Evolutionary conservation across 2,797 vertebrate genomes (phyloP).

Genomic region (Fistularia commersonii): DNA sequence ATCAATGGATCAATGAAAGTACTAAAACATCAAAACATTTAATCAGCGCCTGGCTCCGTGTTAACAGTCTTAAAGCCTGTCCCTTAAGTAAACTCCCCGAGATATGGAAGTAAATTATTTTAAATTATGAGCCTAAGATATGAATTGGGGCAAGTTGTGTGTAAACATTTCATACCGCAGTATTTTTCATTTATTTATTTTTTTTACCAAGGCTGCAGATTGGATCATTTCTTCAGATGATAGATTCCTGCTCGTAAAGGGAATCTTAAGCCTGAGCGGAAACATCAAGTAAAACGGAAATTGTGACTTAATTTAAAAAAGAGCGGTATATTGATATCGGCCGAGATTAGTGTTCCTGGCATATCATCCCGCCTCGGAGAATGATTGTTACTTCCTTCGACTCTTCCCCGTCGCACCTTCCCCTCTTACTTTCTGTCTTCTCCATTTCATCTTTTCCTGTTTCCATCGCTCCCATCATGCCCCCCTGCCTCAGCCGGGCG

Average conservation of each 20-base stretch:
- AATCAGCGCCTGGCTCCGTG: no score
- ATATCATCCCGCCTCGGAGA: not conserved
- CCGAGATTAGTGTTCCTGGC: no score
- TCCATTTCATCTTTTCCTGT: slow-evolving; percentile 25
- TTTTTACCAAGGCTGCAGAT: not conserved
- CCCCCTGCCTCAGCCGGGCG: slow-evolving; percentile 8
- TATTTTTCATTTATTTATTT: no score
- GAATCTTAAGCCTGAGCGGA: not conserved
- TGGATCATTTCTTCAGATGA: not conserved
- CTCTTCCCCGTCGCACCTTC: not conserved
- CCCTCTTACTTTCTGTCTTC: not conserved
- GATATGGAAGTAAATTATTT: not conserved
- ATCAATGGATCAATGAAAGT: no score
- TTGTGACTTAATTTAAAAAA: not conserved
- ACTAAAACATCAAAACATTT: no score
- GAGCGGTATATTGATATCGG: not conserved
- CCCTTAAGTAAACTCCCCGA: no score
- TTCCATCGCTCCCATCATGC: slow-evolving; percentile 26
- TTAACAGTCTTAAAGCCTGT: no score
- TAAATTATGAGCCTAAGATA: not conserved
- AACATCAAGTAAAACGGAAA: not conserved
- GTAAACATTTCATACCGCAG: not conserved
- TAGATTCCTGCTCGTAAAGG: not conserved
- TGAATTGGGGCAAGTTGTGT: not conserved
- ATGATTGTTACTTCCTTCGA: not conserved